Base-by-base conservation (phyloP, 2,888 invertebrate species). In the Ditula angustiorana region DNA sequence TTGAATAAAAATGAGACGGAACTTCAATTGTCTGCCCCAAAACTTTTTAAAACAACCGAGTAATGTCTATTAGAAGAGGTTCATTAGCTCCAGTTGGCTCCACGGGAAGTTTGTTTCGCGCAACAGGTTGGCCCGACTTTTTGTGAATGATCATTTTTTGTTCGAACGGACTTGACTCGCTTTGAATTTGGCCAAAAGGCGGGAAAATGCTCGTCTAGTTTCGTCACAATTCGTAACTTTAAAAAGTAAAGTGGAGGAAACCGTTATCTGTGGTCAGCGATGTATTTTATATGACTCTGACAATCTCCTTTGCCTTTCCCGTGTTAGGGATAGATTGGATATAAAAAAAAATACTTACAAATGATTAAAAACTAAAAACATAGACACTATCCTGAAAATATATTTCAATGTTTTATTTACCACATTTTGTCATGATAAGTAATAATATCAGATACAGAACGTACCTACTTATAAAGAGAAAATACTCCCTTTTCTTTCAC, bases 141-240 rank as follows among this genome's bases (percentile, higher is more conserved):
- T 35, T 53, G n/a, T 53, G 33, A 53, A 53, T 53, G 33, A 53
- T 35, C 23, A 35, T 35, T 53, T 52, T 52, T 53, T 53, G 23
- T 35, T n/a, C 16, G 10, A 50, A 50, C 26, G 50, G 11, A 41
- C 41, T 41, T 41, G 41, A 19, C 19, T 41, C 10, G 19, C 41
- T 41, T 19, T 8, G 19, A 19, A 19, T 41, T 41, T 8, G 7
- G 7, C 16, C 10, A 19, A 3, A 41, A 41, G 19, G 19, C 8
- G 19, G 8, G 41, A 10, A 19, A 41, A 19, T 10, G 8, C 2
- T 2, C 10, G 19, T 2, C 19, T 0, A 19, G 16, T 41, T 41
- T 41, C 19, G 41, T 41, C 19, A 10, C 19, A 16, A 19, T 41
- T 10, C 19, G 41, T 8, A 5, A 10, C 19, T n/a, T n/a, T 10